Evolutionary conservation across 2,888 invertebrate species (phyloP), one percentile per base, ranked within the genome.

Genomic region (Drosophila anceps): DNA sequence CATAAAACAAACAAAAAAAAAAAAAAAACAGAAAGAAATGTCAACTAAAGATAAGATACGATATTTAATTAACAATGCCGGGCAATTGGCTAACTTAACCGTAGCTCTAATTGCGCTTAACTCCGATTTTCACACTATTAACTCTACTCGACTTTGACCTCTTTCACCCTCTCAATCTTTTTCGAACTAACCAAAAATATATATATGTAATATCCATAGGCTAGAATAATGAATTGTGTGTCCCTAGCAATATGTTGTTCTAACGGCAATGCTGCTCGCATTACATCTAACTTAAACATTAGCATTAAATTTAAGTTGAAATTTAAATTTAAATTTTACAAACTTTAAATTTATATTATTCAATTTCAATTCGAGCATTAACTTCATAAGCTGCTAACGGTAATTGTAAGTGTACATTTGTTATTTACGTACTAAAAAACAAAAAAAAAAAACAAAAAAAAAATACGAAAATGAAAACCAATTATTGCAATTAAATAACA

Each of bases 181-280:
- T 51, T 68, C 73, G 20, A 68, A 79, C 61, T 72, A 54, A 54
- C 57, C 66, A 50, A 51, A 46, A 61, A 41, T 62, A 62, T 66
- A 53, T 55, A 57, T 68, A 24, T 24, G 31, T 66, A 50, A 65
- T 60, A 65, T 65, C 69, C 63, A 81, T 90, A 90, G 91, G 91
- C 72, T 90, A 90, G 91, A 88, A 90, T 91, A 90, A 88, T 88
- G 71, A 90, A 88, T 88, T 85, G 72, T 76, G 57, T 35, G 64
- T 73, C 73, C 50, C 65, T 72, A 48, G 72, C 73, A 61, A 73
- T 78, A 70, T 51, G 58, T 68, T 50, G 50, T 8, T 70, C 39
- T n/a, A 50, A 43, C 50, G 50, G 61, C 73, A 66, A 58, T 59
- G 64, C 50, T 59, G 64, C 50, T 29, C 31, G 69, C 69, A 76